phyloP scores from a whole-genome alignment of 2,888 invertebrate species.

The Teinopalpus imperialis region DNA sequence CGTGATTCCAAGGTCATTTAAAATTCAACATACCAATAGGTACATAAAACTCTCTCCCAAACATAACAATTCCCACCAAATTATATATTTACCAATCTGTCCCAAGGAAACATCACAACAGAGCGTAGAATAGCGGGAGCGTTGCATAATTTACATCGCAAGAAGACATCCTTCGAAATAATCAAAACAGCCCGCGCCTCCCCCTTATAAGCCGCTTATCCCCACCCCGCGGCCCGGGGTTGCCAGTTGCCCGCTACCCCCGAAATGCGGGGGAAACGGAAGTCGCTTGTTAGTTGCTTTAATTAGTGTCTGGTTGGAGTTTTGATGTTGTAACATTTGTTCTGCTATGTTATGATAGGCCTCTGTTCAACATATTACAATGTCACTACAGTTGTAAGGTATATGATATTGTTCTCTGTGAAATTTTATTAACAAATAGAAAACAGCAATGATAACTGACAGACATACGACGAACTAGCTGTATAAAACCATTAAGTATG shows the following conservation, averaged over 20 bases:
- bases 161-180: conserved; percentile 80
- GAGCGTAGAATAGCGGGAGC: conserved; percentile 31
- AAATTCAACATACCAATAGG: background rate
- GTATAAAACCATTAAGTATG: too few species aligned
- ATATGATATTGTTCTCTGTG: too few species aligned
- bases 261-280: conserved; percentile 59
- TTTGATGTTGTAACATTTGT: conserved; percentile 54
- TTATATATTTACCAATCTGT: conserved; percentile 13
- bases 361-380: conserved; percentile 22
- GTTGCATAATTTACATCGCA: conserved; percentile 78
- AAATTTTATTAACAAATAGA: too few species aligned
- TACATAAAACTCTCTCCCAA: conserved; percentile 1
- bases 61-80: conserved; percentile 14
- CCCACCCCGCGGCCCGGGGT: conserved; percentile 42
- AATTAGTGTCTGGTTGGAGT: conserved; percentile 69
- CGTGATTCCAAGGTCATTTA: too few species aligned
- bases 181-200: conserved; percentile 71
- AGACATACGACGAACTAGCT: too few species aligned
- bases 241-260: conserved; percentile 53
- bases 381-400: too few species aligned
- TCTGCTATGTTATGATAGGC: conserved; percentile 32
- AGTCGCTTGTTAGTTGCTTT: conserved; percentile 74
- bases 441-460: too few species aligned
- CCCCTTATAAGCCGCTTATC: conserved; percentile 71
- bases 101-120: conserved; percentile 24